Evolutionary conservation across 2,888 invertebrate genomes (phyloP).

Genomic region (Hypena proboscidalis): DNA sequence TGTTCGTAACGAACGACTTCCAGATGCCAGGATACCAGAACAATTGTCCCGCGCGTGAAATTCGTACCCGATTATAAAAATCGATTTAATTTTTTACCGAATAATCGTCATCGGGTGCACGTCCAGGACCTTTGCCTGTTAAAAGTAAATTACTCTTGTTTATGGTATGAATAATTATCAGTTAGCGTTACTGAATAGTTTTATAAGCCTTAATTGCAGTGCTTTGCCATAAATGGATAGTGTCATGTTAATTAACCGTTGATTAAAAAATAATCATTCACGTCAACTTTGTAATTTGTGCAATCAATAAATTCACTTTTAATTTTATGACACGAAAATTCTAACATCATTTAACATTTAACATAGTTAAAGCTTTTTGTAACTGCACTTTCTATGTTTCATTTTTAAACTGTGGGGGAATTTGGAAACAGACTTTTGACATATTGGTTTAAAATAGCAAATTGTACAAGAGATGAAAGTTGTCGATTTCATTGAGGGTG

Average conservation of each 20-base stretch:
- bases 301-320: not conserved
- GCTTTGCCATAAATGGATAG: slow-evolving; percentile 4
- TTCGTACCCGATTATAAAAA: slow-evolving; percentile 58
- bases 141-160: slow-evolving; percentile 27
- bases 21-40: slow-evolving; percentile 71
- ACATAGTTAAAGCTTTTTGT: no score
- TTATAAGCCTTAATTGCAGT: slow-evolving; percentile 9
- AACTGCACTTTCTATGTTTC: no score
- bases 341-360: no score
- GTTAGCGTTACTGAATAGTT: slow-evolving; percentile 4
- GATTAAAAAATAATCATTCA: slow-evolving; percentile 11
- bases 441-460: no score
- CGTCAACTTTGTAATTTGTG: no score
- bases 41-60: slow-evolving; percentile 77
- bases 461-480: no score
- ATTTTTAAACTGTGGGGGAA: no score
- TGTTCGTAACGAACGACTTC: slow-evolving; percentile 67
- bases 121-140: slow-evolving; percentile 34
- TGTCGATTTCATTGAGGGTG: no score
- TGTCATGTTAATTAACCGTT: slow-evolving; percentile 8
- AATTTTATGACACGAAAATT: not conserved
- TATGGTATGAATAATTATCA: slow-evolving; percentile 18
- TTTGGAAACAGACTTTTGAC: no score
- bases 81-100: slow-evolving; percentile 47
- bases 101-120: slow-evolving; percentile 15